These are phyloP conservation scores for Allygus modestus DNA, from an alignment of 2,888 invertebrate species.

Conservation along the genomic window DNA sequence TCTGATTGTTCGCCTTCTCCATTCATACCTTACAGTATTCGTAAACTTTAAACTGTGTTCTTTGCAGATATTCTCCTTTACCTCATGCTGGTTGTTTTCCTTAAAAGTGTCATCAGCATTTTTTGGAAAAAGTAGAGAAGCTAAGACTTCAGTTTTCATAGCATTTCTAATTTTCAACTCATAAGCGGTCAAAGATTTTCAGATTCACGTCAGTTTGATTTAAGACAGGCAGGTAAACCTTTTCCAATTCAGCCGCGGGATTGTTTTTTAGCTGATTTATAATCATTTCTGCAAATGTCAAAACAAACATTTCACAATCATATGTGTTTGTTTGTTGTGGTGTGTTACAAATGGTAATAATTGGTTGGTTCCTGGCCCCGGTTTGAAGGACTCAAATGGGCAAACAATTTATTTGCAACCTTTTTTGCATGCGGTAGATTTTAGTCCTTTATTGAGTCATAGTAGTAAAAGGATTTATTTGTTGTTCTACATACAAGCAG, in stretches of 20 bases:
- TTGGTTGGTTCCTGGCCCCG: neutral
- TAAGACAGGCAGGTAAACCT: too few species aligned
- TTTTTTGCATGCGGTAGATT: conserved; percentile 1
- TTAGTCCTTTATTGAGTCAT: neutral
- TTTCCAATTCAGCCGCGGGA: neutral
- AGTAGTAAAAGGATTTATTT: neutral
- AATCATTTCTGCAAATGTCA: neutral
- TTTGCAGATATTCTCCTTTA: too few species aligned
- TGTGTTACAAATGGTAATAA: neutral
- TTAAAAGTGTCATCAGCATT: too few species aligned
- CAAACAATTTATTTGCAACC: neutral
- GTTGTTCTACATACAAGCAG: neutral
- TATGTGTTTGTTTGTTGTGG: conserved; percentile 4
- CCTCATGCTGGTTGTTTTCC: too few species aligned
- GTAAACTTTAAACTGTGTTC: neutral
- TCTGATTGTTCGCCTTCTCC: neutral
- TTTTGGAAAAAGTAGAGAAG: too few species aligned
- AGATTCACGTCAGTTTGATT: too few species aligned
- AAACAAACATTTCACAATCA: conserved; percentile 9
- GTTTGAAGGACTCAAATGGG: neutral
- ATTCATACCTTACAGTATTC: neutral
- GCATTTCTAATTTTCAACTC: too few species aligned
- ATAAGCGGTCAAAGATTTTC: too few species aligned
- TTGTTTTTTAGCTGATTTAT: neutral
- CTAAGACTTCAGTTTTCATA: too few species aligned